phyloP scores from a whole-genome alignment of 2,888 invertebrate genomes.

The Gymnosoma rotundatum region DNA sequence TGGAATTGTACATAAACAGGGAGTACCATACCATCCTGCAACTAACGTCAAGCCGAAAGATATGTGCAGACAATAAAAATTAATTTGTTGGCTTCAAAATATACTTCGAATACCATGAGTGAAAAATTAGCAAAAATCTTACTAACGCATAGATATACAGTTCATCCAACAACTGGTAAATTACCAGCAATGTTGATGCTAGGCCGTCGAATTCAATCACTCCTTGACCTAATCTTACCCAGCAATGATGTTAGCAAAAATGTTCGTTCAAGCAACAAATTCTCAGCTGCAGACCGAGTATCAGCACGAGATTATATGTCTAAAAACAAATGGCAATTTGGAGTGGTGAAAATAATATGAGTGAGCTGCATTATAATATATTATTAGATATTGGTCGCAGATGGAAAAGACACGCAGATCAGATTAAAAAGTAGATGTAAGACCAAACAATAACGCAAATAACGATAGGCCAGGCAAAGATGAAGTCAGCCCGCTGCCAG shows the following conservation, averaged over 20 bases:
- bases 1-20: slow-evolving; percentile 39
- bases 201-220: slow-evolving; percentile 26
- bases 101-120: not conserved
- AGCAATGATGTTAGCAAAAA: slow-evolving; percentile 19
- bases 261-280: not conserved
- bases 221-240: slow-evolving; percentile 19
- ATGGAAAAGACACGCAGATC: too few species aligned
- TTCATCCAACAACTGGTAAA: slow-evolving; percentile 13
- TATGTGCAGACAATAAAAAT: slow-evolving; percentile 14
- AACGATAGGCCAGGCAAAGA: too few species aligned
- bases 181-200: slow-evolving; percentile 25
- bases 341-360: not conserved
- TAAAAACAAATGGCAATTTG: not conserved
- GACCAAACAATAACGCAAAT: too few species aligned
- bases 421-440: too few species aligned
- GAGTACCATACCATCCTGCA: slow-evolving; percentile 45
- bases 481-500: too few species aligned
- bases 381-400: not conserved
- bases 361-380: too few species aligned
- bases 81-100: slow-evolving; percentile 5
- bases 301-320: not conserved
- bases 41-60: slow-evolving; percentile 42
- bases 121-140: slow-evolving; percentile 12
- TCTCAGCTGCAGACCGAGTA: not conserved
- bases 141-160: slow-evolving; percentile 12